These are phyloP conservation scores for Propithecus deckenii DNA, from an alignment of 2,797 vertebrate genomes.

Conservation along the genomic window DNA sequence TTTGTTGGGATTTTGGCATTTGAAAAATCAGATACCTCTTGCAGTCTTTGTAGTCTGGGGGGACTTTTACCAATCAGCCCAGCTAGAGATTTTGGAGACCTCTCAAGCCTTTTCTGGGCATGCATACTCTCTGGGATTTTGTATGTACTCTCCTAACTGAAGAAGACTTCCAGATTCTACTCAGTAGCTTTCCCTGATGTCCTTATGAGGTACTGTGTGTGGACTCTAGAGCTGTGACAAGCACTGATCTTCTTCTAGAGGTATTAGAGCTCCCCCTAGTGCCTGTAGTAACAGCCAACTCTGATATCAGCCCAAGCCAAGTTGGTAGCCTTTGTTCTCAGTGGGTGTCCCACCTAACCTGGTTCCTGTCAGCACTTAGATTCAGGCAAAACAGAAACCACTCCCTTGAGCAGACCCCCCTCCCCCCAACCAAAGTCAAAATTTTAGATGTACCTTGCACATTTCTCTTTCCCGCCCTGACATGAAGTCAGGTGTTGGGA, in stretches of 20 bases:
- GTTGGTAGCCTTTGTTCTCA: background rate
- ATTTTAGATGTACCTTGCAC: background rate
- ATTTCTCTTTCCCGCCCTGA: too few relatives aligned
- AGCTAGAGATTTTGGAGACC: background rate
- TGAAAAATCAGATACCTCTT: background rate
- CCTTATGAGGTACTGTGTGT: background rate
- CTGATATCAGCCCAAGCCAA: background rate
- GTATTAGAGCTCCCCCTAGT: background rate
- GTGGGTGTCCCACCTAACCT: background rate
- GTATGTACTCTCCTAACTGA: background rate
- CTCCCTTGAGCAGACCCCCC: background rate
- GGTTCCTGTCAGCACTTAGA: background rate
- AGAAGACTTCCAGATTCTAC: background rate
- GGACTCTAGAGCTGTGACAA: background rate
- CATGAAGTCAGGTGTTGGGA: background rate
- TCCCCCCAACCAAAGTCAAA: rapidly evolving
- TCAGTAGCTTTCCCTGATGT: background rate
- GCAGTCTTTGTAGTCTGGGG: background rate
- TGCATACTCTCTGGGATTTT: background rate
- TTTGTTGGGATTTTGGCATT: background rate
- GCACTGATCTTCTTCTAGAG: background rate
- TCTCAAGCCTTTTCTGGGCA: background rate
- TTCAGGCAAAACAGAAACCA: background rate
- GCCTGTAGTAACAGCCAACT: background rate
- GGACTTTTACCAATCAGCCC: background rate